Evolutionary conservation across 2,113 vertebrate species (phyloP).

Genomic region (Ibidorhyncha struthersii): DNA sequence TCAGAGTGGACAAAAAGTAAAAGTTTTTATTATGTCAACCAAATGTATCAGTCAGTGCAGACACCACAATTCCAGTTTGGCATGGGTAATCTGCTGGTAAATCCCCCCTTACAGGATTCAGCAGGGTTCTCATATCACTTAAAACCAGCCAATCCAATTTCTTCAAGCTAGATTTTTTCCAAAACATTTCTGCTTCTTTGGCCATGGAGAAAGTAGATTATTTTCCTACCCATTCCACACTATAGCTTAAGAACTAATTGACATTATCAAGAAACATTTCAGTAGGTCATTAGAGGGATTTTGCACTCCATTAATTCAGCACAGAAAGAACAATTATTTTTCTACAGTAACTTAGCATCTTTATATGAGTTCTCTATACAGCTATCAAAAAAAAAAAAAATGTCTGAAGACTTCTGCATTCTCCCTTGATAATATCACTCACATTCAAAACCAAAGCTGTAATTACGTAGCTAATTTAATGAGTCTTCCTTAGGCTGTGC

Average conservation of each 20-base stretch:
- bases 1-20: background rate
- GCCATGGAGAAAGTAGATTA: background rate
- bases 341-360: background rate
- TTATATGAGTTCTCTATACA: background rate
- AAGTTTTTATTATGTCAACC: background rate
- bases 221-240: background rate
- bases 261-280: background rate
- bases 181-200: background rate
- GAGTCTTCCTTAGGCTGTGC: background rate
- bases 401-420: background rate
- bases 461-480: background rate
- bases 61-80: background rate
- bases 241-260: background rate
- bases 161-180: background rate
- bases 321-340: background rate
- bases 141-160: background rate
- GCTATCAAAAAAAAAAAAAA: background rate
- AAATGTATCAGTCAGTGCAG: background rate
- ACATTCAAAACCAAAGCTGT: background rate
- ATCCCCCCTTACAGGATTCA: background rate
- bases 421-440: background rate
- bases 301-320: slow-evolving; percentile 16
- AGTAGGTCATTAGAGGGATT: background rate
- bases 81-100: background rate
- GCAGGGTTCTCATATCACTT: background rate